A percentile compares a stretch with the other conserved stretches of the same genome.
Conservation (phyloP, 2,113 vertebrate genomes). For the Saccopteryx leptura region DNA sequence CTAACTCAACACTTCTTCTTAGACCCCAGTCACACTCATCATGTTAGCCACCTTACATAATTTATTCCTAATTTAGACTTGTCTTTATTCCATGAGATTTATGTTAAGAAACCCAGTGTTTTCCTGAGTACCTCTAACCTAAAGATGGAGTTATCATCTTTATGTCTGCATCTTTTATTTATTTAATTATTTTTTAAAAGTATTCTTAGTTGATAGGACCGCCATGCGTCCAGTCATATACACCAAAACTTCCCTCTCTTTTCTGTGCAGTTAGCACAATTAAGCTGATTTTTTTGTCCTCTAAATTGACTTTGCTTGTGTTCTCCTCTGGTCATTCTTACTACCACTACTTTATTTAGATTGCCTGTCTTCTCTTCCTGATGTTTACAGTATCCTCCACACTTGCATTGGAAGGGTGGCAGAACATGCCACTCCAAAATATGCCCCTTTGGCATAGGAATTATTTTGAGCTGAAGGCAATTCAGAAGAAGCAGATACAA, state of each 20-base stretch:
- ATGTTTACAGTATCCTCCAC: background rate
- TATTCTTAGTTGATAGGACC: background rate
- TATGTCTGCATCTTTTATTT: background rate
- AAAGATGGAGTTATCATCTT: background rate
- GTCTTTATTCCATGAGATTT: background rate
- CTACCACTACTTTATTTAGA: background rate
- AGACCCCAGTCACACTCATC: background rate
- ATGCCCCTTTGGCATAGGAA: background rate
- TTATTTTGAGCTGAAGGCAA: background rate
- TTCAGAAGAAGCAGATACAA: background rate
- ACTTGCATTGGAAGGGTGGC: background rate
- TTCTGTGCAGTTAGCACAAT: background rate
- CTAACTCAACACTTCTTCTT: background rate
- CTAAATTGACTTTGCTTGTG: background rate
- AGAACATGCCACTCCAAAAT: background rate
- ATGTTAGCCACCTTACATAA: background rate
- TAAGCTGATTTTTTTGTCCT: background rate
- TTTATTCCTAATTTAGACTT: background rate
- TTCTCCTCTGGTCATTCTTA: background rate
- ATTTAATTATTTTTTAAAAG: background rate
- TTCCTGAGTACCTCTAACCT: background rate
- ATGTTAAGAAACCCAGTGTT: background rate
- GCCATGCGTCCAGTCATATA: accelerated
- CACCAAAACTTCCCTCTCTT: background rate
- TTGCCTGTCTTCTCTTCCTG: background rate